Evolutionary conservation across 1,140 invertebrate species (phyloP).

Genomic region (Drosophila bipectinata): DNA sequence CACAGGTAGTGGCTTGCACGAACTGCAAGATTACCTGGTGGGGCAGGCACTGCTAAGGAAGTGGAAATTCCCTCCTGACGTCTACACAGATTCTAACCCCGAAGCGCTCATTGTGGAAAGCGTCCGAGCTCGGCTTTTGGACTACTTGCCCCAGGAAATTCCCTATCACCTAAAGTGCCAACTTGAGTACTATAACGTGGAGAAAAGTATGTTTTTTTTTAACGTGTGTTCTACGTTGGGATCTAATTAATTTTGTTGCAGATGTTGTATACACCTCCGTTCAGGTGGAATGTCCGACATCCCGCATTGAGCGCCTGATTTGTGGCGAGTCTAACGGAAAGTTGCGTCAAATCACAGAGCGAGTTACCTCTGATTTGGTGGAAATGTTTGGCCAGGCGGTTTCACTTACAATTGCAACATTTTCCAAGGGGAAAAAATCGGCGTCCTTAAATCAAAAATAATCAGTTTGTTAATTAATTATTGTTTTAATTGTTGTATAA

Average conservation of each 20-base stretch:
- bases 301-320: conserved; percentile 87
- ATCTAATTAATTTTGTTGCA: conserved; percentile 49
- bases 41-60: conserved; percentile 86
- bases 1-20: conserved; percentile 90
- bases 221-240: not conserved
- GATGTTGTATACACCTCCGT: conserved; percentile 87
- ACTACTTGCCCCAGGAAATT: conserved; percentile 91
- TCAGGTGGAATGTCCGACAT: conserved; percentile 86
- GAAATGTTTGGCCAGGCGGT: conserved; percentile 82
- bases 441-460: not conserved
- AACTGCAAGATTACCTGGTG: conserved; percentile 90
- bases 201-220: conserved; percentile 80
- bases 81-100: conserved; percentile 89
- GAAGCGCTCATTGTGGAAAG: conserved; percentile 88
- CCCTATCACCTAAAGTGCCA: conserved; percentile 90
- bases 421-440: conserved; percentile 38
- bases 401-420: conserved; percentile 79
- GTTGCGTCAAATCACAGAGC: conserved; percentile 87
- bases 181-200: conserved; percentile 88
- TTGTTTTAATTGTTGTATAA: conserved; percentile 27
- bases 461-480: conserved; percentile 25
- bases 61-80: conserved; percentile 88
- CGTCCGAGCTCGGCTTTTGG: conserved; percentile 91
- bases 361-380: conserved; percentile 84
- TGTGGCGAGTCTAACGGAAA: conserved; percentile 88